These are phyloP conservation scores for Thelaira solivaga DNA, from an alignment of 2,888 invertebrate species.

Conservation along the genomic window DNA sequence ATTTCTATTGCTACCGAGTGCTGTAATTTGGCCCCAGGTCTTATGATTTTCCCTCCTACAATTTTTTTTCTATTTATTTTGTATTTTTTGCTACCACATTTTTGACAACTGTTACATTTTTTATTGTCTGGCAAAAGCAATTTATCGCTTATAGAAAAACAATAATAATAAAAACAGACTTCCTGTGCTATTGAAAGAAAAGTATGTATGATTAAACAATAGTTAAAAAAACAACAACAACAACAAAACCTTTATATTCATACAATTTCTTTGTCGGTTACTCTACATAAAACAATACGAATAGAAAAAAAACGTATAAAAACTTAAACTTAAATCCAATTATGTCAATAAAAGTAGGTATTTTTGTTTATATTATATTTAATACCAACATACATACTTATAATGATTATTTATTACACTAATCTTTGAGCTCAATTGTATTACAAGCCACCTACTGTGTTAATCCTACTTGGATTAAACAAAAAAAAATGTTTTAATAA, in stretches of 20 bases:
- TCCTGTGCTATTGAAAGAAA: background rate
- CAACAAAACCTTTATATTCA: background rate
- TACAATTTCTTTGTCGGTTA: conserved; percentile 40
- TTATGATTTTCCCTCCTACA: background rate
- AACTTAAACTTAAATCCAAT: conserved; percentile 36
- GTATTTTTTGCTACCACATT: too few relatives aligned
- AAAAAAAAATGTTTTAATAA: background rate
- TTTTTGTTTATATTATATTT: conserved; percentile 31
- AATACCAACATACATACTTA: too few relatives aligned
- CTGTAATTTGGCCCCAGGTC: background rate
- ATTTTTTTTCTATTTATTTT: background rate
- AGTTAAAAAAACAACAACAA: background rate
- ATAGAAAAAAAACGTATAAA: background rate
- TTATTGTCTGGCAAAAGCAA: background rate
- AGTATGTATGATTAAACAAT: conserved; percentile 36
- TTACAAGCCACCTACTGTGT: conserved; percentile 33
- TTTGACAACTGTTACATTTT: conserved; percentile 4
- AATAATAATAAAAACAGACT: conserved; percentile 20
- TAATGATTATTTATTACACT: conserved; percentile 57
- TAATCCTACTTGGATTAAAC: background rate
- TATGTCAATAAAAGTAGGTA: conserved; percentile 56
- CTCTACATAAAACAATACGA: conserved; percentile 21
- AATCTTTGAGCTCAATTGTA: conserved; percentile 31
- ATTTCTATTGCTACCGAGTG: too few relatives aligned
- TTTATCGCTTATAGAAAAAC: conserved; percentile 40